These are phyloP conservation scores for Sebastes iracundus DNA, from an alignment of 2,797 vertebrate genomes.

Conservation along the genomic window DNA sequence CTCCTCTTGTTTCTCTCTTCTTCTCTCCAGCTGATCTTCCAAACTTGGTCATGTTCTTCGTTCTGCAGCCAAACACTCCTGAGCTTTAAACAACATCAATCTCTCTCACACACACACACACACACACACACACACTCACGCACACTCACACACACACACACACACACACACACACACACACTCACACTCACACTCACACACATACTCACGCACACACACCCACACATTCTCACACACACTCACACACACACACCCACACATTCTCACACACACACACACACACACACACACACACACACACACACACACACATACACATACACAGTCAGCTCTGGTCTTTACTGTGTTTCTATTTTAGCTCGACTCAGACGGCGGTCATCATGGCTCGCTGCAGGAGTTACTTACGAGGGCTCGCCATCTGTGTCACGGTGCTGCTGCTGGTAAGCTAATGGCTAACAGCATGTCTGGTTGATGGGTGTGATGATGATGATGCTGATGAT, in stretches of 20 bases:
- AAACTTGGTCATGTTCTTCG: conserved; percentile 78
- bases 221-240: no score
- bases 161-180: no score
- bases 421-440: conserved; percentile 74
- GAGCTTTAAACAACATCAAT: conserved; percentile 70
- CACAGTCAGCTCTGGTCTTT: conserved; percentile 28
- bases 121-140: no score
- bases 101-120: not conserved
- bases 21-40: conserved; percentile 59
- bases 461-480: not conserved
- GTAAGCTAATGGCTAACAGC: conserved; percentile 52
- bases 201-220: no score
- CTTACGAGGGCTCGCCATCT: conserved; percentile 70
- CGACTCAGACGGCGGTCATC: conserved; percentile 48
- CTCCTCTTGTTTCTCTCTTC: not conserved
- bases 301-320: not conserved
- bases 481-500: not conserved
- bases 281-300: not conserved
- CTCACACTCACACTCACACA: no score
- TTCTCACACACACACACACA: not conserved
- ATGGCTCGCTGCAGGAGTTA: conserved; percentile 75
- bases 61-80: conserved; percentile 56
- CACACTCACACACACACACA: no score
- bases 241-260: conserved; percentile 3
- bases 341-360: conserved; percentile 44